Base-by-base conservation (phyloP, 2,888 invertebrate species). In the Electrophaes corylata region DNA sequence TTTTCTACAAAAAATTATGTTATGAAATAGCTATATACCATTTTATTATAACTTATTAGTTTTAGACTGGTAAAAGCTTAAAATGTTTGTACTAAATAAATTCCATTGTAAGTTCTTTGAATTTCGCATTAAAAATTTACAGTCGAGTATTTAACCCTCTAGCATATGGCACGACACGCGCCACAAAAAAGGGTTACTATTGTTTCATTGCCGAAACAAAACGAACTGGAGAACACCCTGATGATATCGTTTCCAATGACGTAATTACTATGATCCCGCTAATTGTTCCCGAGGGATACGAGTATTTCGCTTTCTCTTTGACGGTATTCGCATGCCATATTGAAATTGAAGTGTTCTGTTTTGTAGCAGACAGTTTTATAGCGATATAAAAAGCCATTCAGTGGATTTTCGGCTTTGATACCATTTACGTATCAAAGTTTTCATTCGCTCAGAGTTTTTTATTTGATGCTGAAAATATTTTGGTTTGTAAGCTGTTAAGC, bases 181-280 rank as follows among this genome's bases (percentile, higher is more conserved):
- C 79, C 84, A 67, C 46, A 33, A 48, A 55, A 85, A 86, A 84
- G 89, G 88, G 86, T 83, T 78, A 66, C 79, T 76, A 84, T 87
- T 86, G 84, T 89, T 85, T 84, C 79, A 77, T 66, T 67, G 67
- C 76, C 71, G 74, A 71, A 75, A 74, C 75, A 81, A 82, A 79
- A 79, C 70, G 73, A 71, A 72, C 71, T 72, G 79, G 80, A 80
- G 69, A 79, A 80, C 45, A 45, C 60, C 76, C 76, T 79, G 88
- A 86, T 83, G 79, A 83, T 88, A 91, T 91, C 88, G 77, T 76
- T 90, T 90, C 84, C 89, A 89, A 85, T 85, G 67, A 75, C 78
- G 81, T 84, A 88, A 91, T 89, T 89, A 90, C 85, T 81, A 80
- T 85, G 83, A 89, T 89, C 83, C 83, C 70, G 78, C 84, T 91